Percentiles rank a stretch among this genome's conserved stretches.
phyloP scores from a whole-genome alignment of 1,140 invertebrate species.

The Bombus polaris region DNA sequence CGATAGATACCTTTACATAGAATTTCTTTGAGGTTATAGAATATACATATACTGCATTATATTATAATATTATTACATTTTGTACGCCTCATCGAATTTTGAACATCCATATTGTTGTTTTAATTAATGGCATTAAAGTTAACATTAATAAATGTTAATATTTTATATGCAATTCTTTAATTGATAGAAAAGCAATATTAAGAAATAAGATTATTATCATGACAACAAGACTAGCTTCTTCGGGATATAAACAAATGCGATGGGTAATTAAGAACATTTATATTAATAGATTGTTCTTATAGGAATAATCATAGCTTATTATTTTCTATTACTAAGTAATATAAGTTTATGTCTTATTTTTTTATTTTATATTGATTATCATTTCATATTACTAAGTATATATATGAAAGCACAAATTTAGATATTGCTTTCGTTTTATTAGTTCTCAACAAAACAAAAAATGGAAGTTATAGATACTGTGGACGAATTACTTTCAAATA shows the following conservation, averaged over 20 bases:
- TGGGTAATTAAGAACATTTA: slow-evolving; percentile 24
- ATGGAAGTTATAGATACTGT: slow-evolving; percentile 82
- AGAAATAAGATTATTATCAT: slow-evolving; percentile 7
- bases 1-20: slow-evolving; percentile 6
- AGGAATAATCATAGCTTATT: neutral
- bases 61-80: neutral
- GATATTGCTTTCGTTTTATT: slow-evolving; percentile 82
- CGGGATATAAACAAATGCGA: slow-evolving; percentile 20
- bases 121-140: neutral
- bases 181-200: neutral
- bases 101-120: neutral
- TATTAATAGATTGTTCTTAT: neutral
- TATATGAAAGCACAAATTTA: neutral
- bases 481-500: slow-evolving; percentile 82
- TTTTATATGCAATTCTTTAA: neutral
- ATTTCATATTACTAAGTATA: no score
- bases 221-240: slow-evolving; percentile 6
- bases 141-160: neutral
- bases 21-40: slow-evolving; percentile 47
- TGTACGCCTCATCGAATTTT: neutral
- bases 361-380: neutral
- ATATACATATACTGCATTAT: slow-evolving; percentile 70
- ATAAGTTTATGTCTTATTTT: neutral
- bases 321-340: neutral
- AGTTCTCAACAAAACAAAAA: slow-evolving; percentile 79